Evolutionary conservation across 2,888 invertebrate genomes (phyloP), one percentile per base, ranked within the genome.

Genomic region (Drosophila niveifrons): DNA sequence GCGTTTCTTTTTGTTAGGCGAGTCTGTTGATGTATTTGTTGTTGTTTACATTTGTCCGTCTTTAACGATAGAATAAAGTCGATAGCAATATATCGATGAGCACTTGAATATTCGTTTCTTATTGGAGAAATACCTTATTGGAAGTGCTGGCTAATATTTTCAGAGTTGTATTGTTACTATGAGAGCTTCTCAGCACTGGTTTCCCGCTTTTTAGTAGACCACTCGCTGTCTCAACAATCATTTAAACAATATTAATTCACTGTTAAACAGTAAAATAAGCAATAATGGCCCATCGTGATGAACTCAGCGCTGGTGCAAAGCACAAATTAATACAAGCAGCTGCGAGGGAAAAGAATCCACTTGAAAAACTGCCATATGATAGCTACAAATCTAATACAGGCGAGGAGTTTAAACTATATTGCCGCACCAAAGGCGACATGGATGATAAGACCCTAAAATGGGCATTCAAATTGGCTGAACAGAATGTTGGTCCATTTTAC

Each of bases 391-490:
- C 83, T 0, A 58, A 57, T 3, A 48, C 75, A 23, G 43, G 43
- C 3, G 78, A 78, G 28, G 78, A 86, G 47, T 91, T 84, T 10
- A 83, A 82, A 41, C 69, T 92, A 0, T 88, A 90, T 41, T 92
- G 90, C 52, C 90, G 90, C 61, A 66, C 82, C 10, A 92, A 92
- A 70, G 62, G 59, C 9, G 92, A 92, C 53, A 88, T 92, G 88
- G 90, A 91, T 53, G 36, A 90, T 3, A 92, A 86, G 31, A 57
- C 75, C 0, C 66, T 92, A 0, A 93, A 93, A 69, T 93, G 92
- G 92, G 90, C 92, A 0, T 92, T 92, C 59, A 92, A 92, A 61
- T 69, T 93, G 41, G 92, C 93, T 0, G 93, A 93, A 57, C 80
- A 80, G 9, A 93, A 93, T 76, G 93, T 93, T 0, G 82, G 90